Evolutionary conservation across 2,113 vertebrate genomes (phyloP), one percentile per base, ranked within the genome.

Genomic region (Bettongia penicillata): DNA sequence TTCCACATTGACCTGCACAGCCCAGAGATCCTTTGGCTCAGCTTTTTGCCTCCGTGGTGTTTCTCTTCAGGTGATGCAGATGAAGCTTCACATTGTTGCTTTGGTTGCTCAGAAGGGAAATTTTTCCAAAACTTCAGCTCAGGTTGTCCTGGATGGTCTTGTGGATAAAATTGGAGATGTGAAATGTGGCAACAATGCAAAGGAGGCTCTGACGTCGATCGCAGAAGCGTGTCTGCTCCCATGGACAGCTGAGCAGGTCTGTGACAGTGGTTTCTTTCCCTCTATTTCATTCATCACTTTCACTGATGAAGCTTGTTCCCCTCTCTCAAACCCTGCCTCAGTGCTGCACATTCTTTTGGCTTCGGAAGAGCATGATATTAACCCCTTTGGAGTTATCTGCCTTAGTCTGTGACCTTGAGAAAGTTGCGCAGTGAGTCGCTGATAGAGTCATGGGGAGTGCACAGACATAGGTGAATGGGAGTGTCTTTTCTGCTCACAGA

Each of bases 211-310:
- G 97, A 99, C 99, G 53, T 99, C 99, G 3, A 99, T 99, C 95
- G 99, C 99, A 31, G 99, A 99, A 98, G 98, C 99, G 0, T 99
- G 99, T 97, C 98, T 99, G 25, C 98, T 99, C 51, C 99, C 99
- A 0, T 99, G 99, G 99, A 99, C 99, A 31, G 99, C 99, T 92
- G 99, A 99, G 92, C 99, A 99, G 99, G 99, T 99, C 16, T 93
- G 98, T 96, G 16, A 94, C 53, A 47, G n/a, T 92, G 26, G 53
- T 1, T 57, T 93, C 1, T 91, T 43, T 77, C 90, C 92, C 0
- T n/a, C 12, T 7, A 3, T 91, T 94, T 92, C 91, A 3, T 91
- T 51, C 8, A 52, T 43, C 90, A 28, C 51, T 51, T 91, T 91
- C 68, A 43, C 90, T 91, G 90, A 91, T 51, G 25, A 43, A 84